phyloP scores from a whole-genome alignment of 92 coral and sea anemone species.

The Muricea muricata region DNA sequence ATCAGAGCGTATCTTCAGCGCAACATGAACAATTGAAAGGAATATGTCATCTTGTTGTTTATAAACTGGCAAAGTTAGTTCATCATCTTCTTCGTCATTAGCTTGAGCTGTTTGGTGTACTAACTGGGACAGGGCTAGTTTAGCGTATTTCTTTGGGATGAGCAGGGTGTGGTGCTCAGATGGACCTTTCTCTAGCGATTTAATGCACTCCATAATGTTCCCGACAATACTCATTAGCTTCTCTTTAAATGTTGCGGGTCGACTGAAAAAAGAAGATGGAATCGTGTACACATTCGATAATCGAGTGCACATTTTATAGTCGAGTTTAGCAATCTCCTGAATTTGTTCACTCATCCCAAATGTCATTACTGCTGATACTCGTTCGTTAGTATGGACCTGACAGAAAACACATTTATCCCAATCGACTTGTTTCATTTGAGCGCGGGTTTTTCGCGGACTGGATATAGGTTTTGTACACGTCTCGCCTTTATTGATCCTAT shows the following conservation, averaged over 20 bases:
- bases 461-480: neutral
- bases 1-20: slow-evolving; percentile 59
- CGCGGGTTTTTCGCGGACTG: neutral
- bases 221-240: no score
- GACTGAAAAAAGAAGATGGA: no score
- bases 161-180: no score
- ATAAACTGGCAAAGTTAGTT: neutral
- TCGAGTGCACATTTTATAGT: no score
- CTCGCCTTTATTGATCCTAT: neutral
- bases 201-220: no score
- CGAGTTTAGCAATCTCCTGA: no score
- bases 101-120: slow-evolving; percentile 2
- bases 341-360: neutral
- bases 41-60: no score
- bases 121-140: neutral
- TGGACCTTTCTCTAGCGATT: no score
- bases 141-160: no score
- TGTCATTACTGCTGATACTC: neutral
- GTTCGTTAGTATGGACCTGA: neutral
- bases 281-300: no score
- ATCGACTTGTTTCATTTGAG: neutral
- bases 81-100: neutral
- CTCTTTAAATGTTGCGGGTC: no score
- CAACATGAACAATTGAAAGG: slow-evolving; percentile 60
- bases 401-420: no score